phyloP scores from a whole-genome alignment of 2,888 invertebrate genomes.

The Acanthacorydalis orientalis region DNA sequence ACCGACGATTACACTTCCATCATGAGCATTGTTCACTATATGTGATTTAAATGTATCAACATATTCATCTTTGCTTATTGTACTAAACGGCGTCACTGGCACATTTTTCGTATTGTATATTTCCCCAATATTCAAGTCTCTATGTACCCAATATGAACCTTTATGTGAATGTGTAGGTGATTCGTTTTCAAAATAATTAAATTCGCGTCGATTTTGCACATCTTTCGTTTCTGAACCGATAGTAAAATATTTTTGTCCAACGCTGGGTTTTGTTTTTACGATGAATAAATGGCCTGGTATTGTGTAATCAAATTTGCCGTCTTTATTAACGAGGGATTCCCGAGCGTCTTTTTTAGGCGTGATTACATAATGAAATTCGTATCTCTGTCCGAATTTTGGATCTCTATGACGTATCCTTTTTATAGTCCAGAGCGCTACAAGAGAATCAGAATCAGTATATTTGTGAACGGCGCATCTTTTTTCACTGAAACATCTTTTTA shows the following conservation, averaged over 20 bases:
- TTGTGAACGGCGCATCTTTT: constrained; percentile 1
- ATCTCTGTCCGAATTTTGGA: constrained; percentile 30
- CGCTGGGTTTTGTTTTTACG: constrained; percentile 24
- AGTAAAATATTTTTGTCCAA: too few relatives aligned
- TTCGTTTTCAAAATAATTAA: constrained; percentile 5
- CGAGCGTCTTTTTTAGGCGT: constrained; percentile 30
- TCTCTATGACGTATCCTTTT: constrained; percentile 49
- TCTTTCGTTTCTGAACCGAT: too few relatives aligned
- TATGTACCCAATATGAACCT: constrained; percentile 7
- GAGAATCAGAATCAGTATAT: constrained; percentile 18
- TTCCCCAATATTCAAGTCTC: constrained; percentile 5
- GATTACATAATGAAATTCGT: constrained; percentile 51
- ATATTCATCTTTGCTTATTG: not conserved
- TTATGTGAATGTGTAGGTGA: constrained; percentile 13
- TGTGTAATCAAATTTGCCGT: constrained; percentile 28
- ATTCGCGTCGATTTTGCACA: too few relatives aligned
- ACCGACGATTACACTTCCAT: constrained; percentile 8
- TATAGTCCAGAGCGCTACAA: constrained; percentile 50
- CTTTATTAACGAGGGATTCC: constrained; percentile 18
- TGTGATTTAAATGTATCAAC: not conserved
- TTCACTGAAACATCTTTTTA: constrained; percentile 5
- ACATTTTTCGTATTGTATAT: not conserved
- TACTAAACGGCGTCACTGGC: not conserved
- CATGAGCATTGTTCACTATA: not conserved
- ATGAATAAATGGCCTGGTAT: constrained; percentile 45